Percentiles rank a stretch among this genome's conserved stretches.
Conservation (phyloP, 2,888 invertebrate species). For the Lithosia quadra region DNA sequence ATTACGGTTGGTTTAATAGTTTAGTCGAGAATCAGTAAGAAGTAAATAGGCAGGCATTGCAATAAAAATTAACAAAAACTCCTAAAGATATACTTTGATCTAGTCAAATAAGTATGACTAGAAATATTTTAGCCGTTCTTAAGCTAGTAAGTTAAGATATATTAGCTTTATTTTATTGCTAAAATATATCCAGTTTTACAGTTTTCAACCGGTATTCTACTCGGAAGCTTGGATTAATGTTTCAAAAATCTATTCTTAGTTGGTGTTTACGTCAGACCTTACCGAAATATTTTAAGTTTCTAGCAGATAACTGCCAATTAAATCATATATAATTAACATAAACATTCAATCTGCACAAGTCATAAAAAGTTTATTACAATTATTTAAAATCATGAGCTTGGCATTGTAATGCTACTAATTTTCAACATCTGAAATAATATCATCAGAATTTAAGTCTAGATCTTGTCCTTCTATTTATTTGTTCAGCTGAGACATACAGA, state of each 20-base stretch:
- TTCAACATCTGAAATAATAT: not conserved
- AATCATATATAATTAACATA: not conserved
- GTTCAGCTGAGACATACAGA: not conserved
- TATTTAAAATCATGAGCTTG: too few relatives aligned
- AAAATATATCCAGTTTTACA: too few relatives aligned
- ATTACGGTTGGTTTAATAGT: not conserved
- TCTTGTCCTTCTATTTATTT: not conserved
- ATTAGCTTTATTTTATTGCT: too few relatives aligned
- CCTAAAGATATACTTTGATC: too few relatives aligned
- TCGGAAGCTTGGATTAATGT: not conserved
- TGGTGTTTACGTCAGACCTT: not conserved
- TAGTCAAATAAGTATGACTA: too few relatives aligned
- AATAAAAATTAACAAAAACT: too few relatives aligned
- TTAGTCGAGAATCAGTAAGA: not conserved
- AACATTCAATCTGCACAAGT: not conserved
- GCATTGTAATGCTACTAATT: too few relatives aligned
- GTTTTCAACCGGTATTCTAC: not conserved
- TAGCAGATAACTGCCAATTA: not conserved
- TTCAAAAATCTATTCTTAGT: constrained; percentile 1
- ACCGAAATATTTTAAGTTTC: not conserved
- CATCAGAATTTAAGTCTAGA: not conserved
- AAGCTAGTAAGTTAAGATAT: too few relatives aligned
- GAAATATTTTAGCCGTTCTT: too few relatives aligned
- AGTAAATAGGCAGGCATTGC: not conserved
- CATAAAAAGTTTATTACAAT: not conserved